Evolutionary conservation across 2,113 vertebrate species (phyloP).

Genomic region (Calyptomena viridis): DNA sequence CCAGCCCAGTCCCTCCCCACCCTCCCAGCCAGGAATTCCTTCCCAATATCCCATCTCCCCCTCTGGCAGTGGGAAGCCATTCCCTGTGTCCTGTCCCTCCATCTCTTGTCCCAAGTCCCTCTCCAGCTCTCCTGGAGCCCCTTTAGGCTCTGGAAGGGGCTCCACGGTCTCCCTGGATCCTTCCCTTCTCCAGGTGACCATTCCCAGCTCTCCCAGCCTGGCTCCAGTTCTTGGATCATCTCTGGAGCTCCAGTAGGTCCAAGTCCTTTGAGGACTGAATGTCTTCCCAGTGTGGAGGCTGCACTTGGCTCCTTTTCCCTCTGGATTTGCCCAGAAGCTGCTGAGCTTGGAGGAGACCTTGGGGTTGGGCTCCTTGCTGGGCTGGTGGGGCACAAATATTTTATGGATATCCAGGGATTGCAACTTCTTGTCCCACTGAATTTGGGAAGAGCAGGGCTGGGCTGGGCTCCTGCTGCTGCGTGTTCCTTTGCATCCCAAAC

Average conservation of each 20-base stretch:
- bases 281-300: neutral
- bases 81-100: neutral
- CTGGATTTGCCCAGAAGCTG: neutral
- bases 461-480: fast-evolving
- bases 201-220: neutral
- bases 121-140: neutral
- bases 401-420: neutral
- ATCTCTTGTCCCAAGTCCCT: neutral
- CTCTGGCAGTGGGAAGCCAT: neutral
- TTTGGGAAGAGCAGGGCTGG: neutral
- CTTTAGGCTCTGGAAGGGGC: fast-evolving
- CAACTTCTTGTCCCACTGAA: fast-evolving
- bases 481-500: neutral
- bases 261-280: fast-evolving
- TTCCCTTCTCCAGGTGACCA: neutral
- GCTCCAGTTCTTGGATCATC: neutral
- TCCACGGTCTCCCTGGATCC: neutral
- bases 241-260: neutral
- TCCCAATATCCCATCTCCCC: neutral
- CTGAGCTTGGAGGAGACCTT: neutral
- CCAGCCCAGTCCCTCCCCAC: neutral
- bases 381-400: neutral
- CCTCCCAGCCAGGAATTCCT: neutral
- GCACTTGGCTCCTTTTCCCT: neutral
- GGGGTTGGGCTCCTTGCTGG: neutral